These are phyloP conservation scores for Cheirogaleus major DNA, from an alignment of 2,797 vertebrate genomes.

Conservation along the genomic window DNA sequence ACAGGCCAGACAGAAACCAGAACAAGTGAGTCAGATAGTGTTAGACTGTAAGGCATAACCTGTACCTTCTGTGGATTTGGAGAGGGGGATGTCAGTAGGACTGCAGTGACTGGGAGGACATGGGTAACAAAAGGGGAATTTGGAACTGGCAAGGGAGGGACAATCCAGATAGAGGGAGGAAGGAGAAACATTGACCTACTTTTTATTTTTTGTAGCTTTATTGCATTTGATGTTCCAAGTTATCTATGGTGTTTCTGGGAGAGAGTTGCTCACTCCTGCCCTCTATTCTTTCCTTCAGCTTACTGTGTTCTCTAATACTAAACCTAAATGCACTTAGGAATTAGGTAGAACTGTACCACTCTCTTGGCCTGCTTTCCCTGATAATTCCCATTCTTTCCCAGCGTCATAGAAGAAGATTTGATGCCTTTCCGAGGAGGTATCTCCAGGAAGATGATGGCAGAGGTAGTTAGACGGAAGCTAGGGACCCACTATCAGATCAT, in stretches of 20 bases:
- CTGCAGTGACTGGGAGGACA: not conserved
- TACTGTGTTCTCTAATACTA: not conserved
- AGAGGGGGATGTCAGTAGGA: not conserved
- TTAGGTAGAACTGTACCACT: not conserved
- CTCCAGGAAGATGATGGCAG: slow-evolving; percentile 89
- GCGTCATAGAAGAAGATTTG: slow-evolving; percentile 92
- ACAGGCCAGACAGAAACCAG: not conserved
- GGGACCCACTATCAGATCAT: slow-evolving; percentile 98
- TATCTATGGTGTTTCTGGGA: not conserved
- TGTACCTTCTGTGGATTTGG: not conserved
- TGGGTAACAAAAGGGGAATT: not conserved
- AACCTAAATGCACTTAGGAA: not conserved
- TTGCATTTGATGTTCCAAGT: not conserved
- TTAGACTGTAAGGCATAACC: not conserved
- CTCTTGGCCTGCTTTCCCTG: not conserved
- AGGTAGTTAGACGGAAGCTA: slow-evolving; percentile 89
- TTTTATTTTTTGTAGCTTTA: not conserved
- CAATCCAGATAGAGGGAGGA: not conserved
- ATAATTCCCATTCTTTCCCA: slow-evolving; percentile 78
- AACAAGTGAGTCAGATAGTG: not conserved
- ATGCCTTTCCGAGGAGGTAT: slow-evolving; percentile 91
- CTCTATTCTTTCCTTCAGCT: not conserved
- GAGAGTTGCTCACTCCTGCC: not conserved
- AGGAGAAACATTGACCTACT: not conserved
- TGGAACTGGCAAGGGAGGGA: not conserved